Evolutionary conservation across 2,888 invertebrate species (phyloP).

Genomic region (Icerya purchasi): DNA sequence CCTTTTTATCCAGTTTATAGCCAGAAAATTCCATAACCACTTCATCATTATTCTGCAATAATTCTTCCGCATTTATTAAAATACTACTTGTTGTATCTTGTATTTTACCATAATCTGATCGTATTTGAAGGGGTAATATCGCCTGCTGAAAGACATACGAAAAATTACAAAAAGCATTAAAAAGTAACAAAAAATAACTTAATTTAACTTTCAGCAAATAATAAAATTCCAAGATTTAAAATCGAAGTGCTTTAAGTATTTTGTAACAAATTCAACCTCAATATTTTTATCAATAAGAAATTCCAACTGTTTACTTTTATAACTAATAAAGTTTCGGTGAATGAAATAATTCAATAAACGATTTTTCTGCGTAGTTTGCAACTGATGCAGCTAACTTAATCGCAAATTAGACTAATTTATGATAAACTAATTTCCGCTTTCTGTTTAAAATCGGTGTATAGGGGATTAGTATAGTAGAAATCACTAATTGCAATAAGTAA

Average conservation of each 20-base stretch:
- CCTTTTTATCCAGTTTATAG: slow-evolving; percentile 24
- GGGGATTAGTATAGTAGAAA: no score
- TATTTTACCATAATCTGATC: slow-evolving; percentile 13
- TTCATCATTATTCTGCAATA: slow-evolving; percentile 24
- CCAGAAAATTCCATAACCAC: slow-evolving; percentile 24
- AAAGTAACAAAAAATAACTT: not conserved
- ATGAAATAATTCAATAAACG: no score
- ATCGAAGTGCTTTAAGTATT: not conserved
- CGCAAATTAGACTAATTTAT: no score
- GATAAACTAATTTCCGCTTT: no score
- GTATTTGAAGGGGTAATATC: slow-evolving; percentile 18
- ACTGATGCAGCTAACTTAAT: no score
- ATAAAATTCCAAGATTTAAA: not conserved
- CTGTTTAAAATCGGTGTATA: no score
- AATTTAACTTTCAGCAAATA: not conserved
- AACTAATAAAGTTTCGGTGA: no score
- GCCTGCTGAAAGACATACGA: slow-evolving; percentile 15
- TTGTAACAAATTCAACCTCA: no score
- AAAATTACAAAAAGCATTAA: not conserved
- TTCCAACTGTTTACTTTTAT: no score
- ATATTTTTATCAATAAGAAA: no score
- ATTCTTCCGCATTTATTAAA: slow-evolving; percentile 24
- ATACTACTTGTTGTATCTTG: slow-evolving; percentile 14
- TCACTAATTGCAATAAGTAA: no score
- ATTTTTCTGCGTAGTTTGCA: no score